phyloP scores from a whole-genome alignment of 2,113 vertebrate species.

The Athene cunicularia region DNA sequence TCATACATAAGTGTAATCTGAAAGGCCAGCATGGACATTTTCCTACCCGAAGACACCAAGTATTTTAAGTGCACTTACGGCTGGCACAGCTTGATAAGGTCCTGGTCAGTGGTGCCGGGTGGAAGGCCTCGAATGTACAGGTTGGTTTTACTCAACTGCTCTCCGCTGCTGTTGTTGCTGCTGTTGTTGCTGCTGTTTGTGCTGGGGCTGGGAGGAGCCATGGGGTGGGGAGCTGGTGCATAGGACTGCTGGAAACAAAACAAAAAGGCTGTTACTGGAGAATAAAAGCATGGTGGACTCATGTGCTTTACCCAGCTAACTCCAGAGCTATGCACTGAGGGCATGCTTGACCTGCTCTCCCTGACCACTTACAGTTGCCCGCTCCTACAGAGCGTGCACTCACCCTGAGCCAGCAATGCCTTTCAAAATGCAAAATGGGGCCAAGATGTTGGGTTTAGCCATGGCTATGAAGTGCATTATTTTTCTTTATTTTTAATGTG shows the following conservation, averaged over 20 bases:
- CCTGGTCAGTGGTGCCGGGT: slow-evolving; percentile 96
- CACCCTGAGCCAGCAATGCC: background rate
- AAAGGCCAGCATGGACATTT: background rate
- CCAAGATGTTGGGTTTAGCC: background rate
- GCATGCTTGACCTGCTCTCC: background rate
- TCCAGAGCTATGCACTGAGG: background rate
- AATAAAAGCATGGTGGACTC: background rate
- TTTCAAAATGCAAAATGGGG: background rate
- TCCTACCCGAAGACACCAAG: background rate
- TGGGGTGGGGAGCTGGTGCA: slow-evolving; percentile 96
- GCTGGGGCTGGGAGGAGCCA: slow-evolving; percentile 98
- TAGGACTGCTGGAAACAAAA: slow-evolving; percentile 90
- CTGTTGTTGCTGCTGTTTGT: slow-evolving; percentile 94
- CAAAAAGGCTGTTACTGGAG: slow-evolving; percentile 54
- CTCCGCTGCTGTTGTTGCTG: slow-evolving; percentile 87
- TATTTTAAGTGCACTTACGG: slow-evolving; percentile 83
- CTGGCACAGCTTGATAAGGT: slow-evolving; percentile 98
- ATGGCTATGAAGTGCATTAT: background rate
- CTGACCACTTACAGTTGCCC: background rate
- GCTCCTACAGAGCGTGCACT: rapidly evolving
- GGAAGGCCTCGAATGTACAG: slow-evolving; percentile 97
- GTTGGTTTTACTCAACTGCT: slow-evolving; percentile 99
- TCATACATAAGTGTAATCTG: background rate
- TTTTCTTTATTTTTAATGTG: background rate
- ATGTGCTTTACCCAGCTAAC: background rate